A percentile compares a stretch with the other conserved stretches of the same genome.
These are phyloP conservation scores for Salvator merianae DNA, from an alignment of 2,113 vertebrate species.

Conservation along the genomic window DNA sequence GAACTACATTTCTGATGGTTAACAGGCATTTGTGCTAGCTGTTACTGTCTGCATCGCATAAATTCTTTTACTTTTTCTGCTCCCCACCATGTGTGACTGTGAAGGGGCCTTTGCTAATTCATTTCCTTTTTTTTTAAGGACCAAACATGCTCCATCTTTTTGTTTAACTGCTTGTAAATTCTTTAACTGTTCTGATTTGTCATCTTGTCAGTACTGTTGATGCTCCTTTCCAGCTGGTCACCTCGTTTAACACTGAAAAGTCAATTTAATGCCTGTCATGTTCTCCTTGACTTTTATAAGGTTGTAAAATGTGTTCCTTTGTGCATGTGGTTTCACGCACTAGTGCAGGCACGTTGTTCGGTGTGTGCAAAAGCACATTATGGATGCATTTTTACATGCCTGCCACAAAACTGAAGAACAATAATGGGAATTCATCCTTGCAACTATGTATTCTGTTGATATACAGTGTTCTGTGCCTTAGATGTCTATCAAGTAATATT, in stretches of 20 bases:
- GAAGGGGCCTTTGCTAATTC: neutral
- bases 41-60: neutral
- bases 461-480: neutral
- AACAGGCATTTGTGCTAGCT: neutral
- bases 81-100: neutral
- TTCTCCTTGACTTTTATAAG: neutral
- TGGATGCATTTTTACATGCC: neutral
- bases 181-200: constrained; percentile 17
- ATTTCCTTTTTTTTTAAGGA: neutral
- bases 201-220: constrained; percentile 1
- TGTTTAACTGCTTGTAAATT: constrained; percentile 10
- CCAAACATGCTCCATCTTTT: neutral
- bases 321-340: accelerated
- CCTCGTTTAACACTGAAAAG: neutral
- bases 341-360: neutral
- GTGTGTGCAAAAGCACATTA: neutral
- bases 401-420: constrained; percentile 15
- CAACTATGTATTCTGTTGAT: neutral
- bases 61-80: neutral
- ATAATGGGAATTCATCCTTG: constrained; percentile 9
- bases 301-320: neutral
- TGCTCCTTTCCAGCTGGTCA: neutral
- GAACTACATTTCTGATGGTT: neutral
- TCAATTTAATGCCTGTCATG: neutral
- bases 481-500: neutral